Base-by-base conservation (phyloP, 64 coral and sea anemone genomes). In the Montipora efflorescens region DNA sequence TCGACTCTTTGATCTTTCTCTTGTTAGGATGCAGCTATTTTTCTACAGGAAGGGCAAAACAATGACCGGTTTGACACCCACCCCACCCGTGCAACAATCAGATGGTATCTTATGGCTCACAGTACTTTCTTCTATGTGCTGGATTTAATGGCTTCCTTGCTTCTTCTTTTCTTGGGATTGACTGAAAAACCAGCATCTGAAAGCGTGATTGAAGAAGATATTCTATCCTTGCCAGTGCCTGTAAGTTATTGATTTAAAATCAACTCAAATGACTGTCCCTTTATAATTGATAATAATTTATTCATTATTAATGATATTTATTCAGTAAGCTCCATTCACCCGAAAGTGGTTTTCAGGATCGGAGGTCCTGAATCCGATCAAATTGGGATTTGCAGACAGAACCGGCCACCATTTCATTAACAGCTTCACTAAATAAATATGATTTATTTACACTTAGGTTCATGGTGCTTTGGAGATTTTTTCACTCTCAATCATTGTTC, bases 51-150 rank as follows among this genome's bases (percentile, higher is more conserved):
- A 89, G 97, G 97, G 47, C 43, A 89, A 83, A 90, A 96, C 52
- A 99, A 99, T 94, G 97, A 99, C 77, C 94, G 80, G 47, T 97
- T 97, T 94, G 92, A 94, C 21, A 94, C 89, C 79, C 95, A 97
- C 78, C 95, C 95, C 8, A 91, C 95, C 75, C 50, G 18, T 21
- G 62, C 81, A 47, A 97, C 88, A 28, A 84, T 99, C n/a, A 23
- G 67, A 19, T 99, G 95, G 74, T 99, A 99, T 47, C 57, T 91
- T 25, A 92, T 94, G 55, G 95, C 85, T 19, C 98, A 96, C 64
- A 94, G 82, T 12, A 88, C 81, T 10, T 94, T 87, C 15, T 99
- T 94, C 75, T 89, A 99, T 45, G 55, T 96, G 53, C 13, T 99
- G 51, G 98, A 99, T 25, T 47, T 99, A n/a, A 52, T 96, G 53